Evolutionary conservation across 2,888 invertebrate species (phyloP).

Genomic region (Nymphalis c-album): DNA sequence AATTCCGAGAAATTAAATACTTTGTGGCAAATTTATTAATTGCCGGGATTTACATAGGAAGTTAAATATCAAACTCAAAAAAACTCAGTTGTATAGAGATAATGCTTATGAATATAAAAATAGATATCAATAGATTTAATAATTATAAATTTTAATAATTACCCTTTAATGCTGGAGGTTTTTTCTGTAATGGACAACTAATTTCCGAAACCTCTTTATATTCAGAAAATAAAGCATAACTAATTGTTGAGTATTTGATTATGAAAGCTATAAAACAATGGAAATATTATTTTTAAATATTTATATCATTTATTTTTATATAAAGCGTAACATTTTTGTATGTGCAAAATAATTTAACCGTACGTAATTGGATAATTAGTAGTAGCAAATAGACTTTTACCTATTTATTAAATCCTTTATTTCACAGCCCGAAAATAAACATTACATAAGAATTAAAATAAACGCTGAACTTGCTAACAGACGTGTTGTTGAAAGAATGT

Average conservation of each 20-base stretch:
- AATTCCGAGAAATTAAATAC: too few species aligned
- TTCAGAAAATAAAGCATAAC: not conserved
- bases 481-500: too few species aligned
- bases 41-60: too few species aligned
- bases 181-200: not conserved
- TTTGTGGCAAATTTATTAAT: too few species aligned
- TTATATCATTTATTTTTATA: not conserved
- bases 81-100: too few species aligned
- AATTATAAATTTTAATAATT: not conserved
- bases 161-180: not conserved
- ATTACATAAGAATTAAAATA: too few species aligned
- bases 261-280: not conserved
- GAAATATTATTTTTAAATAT: not conserved
- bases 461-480: too few species aligned
- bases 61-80: too few species aligned
- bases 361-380: not conserved
- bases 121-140: not conserved
- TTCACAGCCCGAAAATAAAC: too few species aligned
- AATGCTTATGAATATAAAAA: not conserved
- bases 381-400: not conserved
- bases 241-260: not conserved
- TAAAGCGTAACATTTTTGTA: not conserved
- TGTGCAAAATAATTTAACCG: not conserved
- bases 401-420: too few species aligned
- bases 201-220: not conserved